Base-by-base conservation (phyloP, 2,888 invertebrate species). In the Noctua fimbriata region DNA sequence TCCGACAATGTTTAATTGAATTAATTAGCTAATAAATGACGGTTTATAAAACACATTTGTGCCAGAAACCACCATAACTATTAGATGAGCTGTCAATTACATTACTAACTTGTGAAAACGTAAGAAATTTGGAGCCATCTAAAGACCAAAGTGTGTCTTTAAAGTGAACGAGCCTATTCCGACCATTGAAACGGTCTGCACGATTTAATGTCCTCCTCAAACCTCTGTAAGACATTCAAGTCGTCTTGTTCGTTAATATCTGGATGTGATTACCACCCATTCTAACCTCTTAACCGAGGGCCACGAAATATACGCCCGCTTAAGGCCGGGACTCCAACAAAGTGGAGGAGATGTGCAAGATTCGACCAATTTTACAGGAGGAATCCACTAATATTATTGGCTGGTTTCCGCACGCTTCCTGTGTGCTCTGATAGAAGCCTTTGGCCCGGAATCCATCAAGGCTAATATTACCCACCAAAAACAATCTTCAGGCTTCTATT, bases 201-300 rank as follows among this genome's bases (percentile, higher is more conserved):
- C 77, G 78, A 84, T 81, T 88, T 82, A 77, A 86, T 66, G 70
- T 76, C 82, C 41, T 60, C 65, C 66, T 75, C 69, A 81, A 79
- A 88, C 79, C 78, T 84, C 79, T 78, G 81, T 77, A 74, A 87
- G 80, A 77, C 76, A 87, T 82, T 87, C 67, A 73, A 87, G 79
- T 70, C 79, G 52, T 69, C 77, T 75, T 70, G 74, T 87, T 79
- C 85, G 47, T 72, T 85, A 85, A 80, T 87, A 86, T 79, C 80
- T 66, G 73, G 82, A 78, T 79, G 85, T 81, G 80, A 83, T 87
- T 83, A 79, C 79, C 77, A 79, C 74, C 77, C 55, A 58, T 70
- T 74, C 76, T 79, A 69, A 76, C 74, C 67, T 28, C 24, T 67
- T 44, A 12, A 1, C 12, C 32, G 12, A 32, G 21, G n/a, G 67